Conservation (phyloP, 2,113 vertebrate species). For the Raja brachyura region DNA sequence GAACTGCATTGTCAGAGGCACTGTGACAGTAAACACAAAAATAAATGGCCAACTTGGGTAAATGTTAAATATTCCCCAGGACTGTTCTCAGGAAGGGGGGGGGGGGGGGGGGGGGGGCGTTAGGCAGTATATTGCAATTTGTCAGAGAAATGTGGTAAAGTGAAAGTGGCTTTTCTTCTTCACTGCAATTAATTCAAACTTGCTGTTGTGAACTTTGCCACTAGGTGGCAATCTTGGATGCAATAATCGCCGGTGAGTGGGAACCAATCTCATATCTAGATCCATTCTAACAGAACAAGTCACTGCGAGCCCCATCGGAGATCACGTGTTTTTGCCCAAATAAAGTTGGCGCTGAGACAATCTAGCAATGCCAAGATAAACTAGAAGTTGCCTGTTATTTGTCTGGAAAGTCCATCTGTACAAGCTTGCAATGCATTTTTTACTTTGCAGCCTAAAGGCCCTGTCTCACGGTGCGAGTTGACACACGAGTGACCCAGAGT, state of each 20-base stretch:
- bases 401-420: not conserved
- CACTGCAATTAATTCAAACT: not conserved
- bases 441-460: not conserved
- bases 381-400: not conserved
- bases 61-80: not conserved
- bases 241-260: not conserved
- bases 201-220: not conserved
- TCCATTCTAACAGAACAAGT: not conserved
- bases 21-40: not conserved
- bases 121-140: not conserved
- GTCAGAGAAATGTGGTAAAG: not conserved
- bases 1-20: not conserved
- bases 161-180: not conserved
- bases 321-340: not conserved
- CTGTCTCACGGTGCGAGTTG: too few relatives aligned
- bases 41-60: not conserved
- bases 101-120: too few relatives aligned
- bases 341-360: not conserved
- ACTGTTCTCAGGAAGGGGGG: not conserved
- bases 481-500: too few relatives aligned
- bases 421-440: not conserved
- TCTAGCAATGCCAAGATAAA: not conserved
- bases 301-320: not conserved
- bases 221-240: not conserved
- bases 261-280: not conserved